phyloP scores from a whole-genome alignment of 2,888 invertebrate genomes.

The Neocrepidodera transversa region DNA sequence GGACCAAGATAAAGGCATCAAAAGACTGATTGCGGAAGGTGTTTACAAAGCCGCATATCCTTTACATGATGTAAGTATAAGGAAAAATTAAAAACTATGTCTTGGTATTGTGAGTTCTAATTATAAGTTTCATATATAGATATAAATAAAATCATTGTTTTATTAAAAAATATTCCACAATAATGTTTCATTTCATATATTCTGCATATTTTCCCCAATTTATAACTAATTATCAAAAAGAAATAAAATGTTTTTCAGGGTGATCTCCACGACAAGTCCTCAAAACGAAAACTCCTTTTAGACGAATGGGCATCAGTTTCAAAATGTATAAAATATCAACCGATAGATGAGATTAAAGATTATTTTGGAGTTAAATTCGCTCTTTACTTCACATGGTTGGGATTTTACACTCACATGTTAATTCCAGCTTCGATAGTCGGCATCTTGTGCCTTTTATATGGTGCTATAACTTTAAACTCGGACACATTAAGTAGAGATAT shows the following conservation, averaged over 20 bases:
- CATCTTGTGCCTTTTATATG: slow-evolving; percentile 70
- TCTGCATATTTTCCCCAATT: too few species aligned
- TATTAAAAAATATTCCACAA: too few species aligned
- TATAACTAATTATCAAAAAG: too few species aligned
- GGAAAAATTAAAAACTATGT: too few species aligned
- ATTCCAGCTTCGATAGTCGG: slow-evolving; percentile 77
- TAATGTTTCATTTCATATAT: too few species aligned
- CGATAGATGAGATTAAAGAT: slow-evolving; percentile 77
- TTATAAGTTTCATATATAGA: too few species aligned
- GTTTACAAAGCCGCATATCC: slow-evolving; percentile 77
- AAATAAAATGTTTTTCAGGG: too few species aligned
- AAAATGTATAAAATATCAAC: slow-evolving; percentile 77
- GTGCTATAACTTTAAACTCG: slow-evolving; percentile 61
- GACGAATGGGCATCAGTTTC: slow-evolving; percentile 75
- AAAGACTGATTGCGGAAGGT: slow-evolving; percentile 69
- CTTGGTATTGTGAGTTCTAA: too few species aligned
- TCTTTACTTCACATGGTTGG: slow-evolving; percentile 85
- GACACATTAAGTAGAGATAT: slow-evolving; percentile 66
- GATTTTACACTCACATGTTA: slow-evolving; percentile 85
- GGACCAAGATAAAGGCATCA: slow-evolving; percentile 70
- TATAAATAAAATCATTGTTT: too few species aligned
- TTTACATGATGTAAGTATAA: slow-evolving; percentile 73
- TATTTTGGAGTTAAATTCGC: slow-evolving; percentile 81
- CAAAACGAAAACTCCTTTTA: slow-evolving; percentile 65
- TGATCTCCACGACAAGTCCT: slow-evolving; percentile 61